These are phyloP conservation scores for Tangara arthus DNA, from an alignment of 2,797 vertebrate species.

Conservation along the genomic window DNA sequence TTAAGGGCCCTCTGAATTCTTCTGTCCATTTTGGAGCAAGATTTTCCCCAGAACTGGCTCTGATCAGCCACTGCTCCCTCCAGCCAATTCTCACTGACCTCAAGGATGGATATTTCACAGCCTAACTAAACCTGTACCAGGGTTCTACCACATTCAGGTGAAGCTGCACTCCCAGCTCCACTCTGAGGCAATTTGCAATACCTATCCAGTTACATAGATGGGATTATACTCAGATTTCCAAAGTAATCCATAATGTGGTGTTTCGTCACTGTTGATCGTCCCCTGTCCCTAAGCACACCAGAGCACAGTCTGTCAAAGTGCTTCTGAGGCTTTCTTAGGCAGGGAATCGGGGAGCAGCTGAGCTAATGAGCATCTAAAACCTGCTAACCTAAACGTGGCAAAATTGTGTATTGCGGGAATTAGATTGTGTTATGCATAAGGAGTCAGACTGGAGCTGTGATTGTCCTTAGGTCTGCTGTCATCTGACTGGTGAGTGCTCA, in stretches of 20 bases:
- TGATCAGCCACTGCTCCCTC: neutral
- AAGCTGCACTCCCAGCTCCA: neutral
- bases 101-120: neutral
- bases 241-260: neutral
- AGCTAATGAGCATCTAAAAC: neutral
- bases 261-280: neutral
- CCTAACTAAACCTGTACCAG: neutral
- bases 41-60: neutral
- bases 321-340: neutral
- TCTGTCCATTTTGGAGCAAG: neutral
- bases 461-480: neutral
- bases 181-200: neutral
- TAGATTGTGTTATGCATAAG: neutral
- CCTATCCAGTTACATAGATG: neutral
- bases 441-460: neutral
- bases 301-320: neutral
- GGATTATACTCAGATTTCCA: neutral
- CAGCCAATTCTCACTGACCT: neutral
- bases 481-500: accelerated
- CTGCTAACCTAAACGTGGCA: neutral
- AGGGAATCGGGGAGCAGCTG: neutral
- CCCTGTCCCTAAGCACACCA: neutral
- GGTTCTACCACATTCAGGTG: neutral
- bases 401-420: neutral
- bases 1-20: neutral